These are phyloP conservation scores for Echinometra lucunter DNA, from an alignment of 53 echinoderm and acorn worm species.

Conservation along the genomic window DNA sequence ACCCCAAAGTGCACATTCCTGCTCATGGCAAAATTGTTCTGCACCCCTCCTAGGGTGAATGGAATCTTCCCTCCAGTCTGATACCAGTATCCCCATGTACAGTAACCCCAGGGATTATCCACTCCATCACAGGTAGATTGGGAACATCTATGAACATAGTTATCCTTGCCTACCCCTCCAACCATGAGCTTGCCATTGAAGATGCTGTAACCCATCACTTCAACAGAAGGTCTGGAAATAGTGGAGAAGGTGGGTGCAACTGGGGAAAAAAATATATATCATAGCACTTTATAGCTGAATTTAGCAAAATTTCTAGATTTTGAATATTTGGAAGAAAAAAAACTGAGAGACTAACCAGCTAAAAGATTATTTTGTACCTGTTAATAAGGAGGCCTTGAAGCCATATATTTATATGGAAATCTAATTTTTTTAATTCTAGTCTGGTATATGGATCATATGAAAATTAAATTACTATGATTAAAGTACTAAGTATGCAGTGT, in stretches of 20 bases:
- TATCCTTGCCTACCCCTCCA: constrained; percentile 74
- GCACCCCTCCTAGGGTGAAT: constrained; percentile 9
- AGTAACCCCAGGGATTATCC: constrained; percentile 89
- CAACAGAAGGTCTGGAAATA: constrained; percentile 70
- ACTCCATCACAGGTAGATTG: constrained; percentile 86
- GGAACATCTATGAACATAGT: constrained; percentile 69
- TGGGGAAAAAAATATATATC: neutral
- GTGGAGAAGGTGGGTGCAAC: constrained; percentile 43
- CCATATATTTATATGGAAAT: too few species aligned
- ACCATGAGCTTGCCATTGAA: constrained; percentile 81
- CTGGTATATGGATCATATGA: too few species aligned
- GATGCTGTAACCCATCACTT: constrained; percentile 74
- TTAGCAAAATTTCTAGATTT: neutral
- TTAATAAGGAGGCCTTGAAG: too few species aligned
- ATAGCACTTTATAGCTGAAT: neutral
- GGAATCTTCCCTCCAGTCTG: constrained; percentile 65
- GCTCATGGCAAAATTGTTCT: constrained; percentile 74
- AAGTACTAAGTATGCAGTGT: too few species aligned
- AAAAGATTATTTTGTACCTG: too few species aligned
- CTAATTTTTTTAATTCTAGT: too few species aligned
- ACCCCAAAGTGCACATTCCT: constrained; percentile 78
- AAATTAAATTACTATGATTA: too few species aligned
- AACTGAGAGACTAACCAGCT: too few species aligned
- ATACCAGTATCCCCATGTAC: constrained; percentile 85
- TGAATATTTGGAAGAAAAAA: neutral